Base-by-base conservation (phyloP, 2,797 vertebrate genomes). In the Leuciscus waleckii region DNA sequence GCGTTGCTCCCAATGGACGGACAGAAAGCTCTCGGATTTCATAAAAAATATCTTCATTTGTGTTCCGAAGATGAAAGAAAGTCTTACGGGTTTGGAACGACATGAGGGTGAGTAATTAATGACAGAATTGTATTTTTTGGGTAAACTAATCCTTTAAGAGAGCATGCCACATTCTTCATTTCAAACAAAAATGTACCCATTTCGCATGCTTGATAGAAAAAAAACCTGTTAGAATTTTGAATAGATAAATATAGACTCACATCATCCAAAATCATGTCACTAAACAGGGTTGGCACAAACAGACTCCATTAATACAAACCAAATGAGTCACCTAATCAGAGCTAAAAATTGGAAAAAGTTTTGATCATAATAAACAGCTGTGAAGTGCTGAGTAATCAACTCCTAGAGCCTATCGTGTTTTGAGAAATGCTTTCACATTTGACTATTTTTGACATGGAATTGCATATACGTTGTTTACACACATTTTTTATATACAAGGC, bases 261-360 rank as follows among this genome's bases (percentile, higher is more conserved):
- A 58, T 56, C 7, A 77, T 77, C 13, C 21, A 58, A n/a, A 76
- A 39, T 39, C 51, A 5, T 56, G 32, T 80, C 26, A 49, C 19
- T 35, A 51, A 51, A 68, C 19, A 67, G 43, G 7, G 26, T 5
- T 35, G 19, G 39, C 39, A 68, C 43, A 81, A 68, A 81, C 46
- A 51, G 23, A 37, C 56, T 85, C 78, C 67, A 89, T 81, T 49
- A 88, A 91, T 88, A 49, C 75, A 56, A 79, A 90, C 75, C 85
- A 89, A 93, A 93, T 90, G 86, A 87, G 56, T 88, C 85, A 61
- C 54, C 83, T 84, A 90, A 89, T 7, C 77, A 46, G 74, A 58
- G 54, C 83, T 81, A 84, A 82, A 68, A 90, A 87, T 17, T 88
- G 85, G 90, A 81, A 86, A 90, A 86, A 71, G 49, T 46, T 91